A percentile compares a stretch with the other conserved stretches of the same genome.
These are phyloP conservation scores for Andrena trimmerana DNA, from an alignment of 2,888 invertebrate genomes.

Conservation along the genomic window DNA sequence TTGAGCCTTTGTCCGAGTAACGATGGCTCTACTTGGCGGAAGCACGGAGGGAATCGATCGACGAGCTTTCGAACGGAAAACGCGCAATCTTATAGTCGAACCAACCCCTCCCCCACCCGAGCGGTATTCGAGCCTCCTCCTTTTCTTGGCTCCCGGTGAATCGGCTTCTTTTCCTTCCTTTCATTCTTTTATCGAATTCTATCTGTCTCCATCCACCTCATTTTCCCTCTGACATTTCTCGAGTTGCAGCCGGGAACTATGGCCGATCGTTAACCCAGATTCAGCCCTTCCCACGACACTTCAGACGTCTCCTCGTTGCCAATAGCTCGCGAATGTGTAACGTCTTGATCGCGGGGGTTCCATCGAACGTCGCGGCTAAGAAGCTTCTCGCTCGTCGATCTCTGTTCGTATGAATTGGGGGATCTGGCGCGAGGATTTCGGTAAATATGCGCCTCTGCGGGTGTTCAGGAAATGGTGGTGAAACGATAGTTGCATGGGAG, in stretches of 20 bases:
- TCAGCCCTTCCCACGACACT: constrained; percentile 49
- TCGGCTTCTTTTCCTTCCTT: constrained; percentile 47
- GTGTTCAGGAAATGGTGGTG: not conserved
- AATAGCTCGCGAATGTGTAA: constrained; percentile 39
- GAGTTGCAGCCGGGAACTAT: constrained; percentile 38
- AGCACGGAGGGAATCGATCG: constrained; percentile 54
- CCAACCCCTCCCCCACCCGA: constrained; percentile 8
- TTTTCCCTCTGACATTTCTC: constrained; percentile 57
- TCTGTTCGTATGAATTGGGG: not conserved
- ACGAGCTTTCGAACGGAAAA: constrained; percentile 65
- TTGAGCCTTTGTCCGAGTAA: constrained; percentile 70
- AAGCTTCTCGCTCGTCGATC: constrained; percentile 39
- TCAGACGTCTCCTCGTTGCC: constrained; percentile 47
- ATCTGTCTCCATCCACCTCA: constrained; percentile 52
- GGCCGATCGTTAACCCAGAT: constrained; percentile 73
- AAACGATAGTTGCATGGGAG: not conserved
- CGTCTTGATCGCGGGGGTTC: constrained; percentile 48
- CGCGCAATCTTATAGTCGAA: constrained; percentile 66
- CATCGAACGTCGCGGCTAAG: constrained; percentile 1
- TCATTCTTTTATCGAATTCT: constrained; percentile 62
- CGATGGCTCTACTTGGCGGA: constrained; percentile 63
- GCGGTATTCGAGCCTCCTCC: constrained; percentile 5
- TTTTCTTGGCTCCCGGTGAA: constrained; percentile 38
- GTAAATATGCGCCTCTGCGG: constrained; percentile 14
- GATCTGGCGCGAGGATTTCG: not conserved